These are phyloP conservation scores for Drosophila paulistorum DNA, from an alignment of 1,140 invertebrate species.

Conservation along the genomic window DNA sequence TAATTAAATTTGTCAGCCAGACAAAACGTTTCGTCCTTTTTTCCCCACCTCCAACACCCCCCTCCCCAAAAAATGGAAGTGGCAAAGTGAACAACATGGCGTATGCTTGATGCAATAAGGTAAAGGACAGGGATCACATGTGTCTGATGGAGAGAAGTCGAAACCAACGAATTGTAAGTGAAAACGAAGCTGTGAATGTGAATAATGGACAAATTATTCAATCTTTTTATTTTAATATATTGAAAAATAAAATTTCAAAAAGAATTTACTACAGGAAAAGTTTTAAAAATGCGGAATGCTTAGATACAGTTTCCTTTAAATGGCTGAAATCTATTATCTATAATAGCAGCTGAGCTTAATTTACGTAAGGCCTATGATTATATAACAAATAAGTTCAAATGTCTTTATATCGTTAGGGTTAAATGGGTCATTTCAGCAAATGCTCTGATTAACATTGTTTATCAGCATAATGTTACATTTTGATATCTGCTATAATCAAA, in stretches of 20 bases:
- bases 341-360: no score
- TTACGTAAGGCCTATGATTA: no score
- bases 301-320: no score
- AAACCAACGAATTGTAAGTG: not conserved
- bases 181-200: not conserved
- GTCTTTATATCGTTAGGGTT: no score
- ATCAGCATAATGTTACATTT: no score
- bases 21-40: constrained; percentile 57
- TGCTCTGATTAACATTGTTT: no score
- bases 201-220: not conserved
- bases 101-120: constrained; percentile 61
- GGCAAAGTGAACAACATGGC: constrained; percentile 64
- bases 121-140: constrained; percentile 22
- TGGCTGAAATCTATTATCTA: no score
- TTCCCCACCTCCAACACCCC: not conserved
- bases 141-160: not conserved
- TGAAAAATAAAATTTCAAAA: not conserved
- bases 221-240: not conserved
- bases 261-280: no score
- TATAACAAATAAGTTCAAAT: no score
- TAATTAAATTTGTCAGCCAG: constrained; percentile 80
- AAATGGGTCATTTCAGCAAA: no score
- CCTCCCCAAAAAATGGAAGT: constrained; percentile 51
- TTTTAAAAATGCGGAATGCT: no score
- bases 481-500: no score